Evolutionary conservation across 2,888 invertebrate genomes (phyloP).

Genomic region (Drosophila peninsularis): DNA sequence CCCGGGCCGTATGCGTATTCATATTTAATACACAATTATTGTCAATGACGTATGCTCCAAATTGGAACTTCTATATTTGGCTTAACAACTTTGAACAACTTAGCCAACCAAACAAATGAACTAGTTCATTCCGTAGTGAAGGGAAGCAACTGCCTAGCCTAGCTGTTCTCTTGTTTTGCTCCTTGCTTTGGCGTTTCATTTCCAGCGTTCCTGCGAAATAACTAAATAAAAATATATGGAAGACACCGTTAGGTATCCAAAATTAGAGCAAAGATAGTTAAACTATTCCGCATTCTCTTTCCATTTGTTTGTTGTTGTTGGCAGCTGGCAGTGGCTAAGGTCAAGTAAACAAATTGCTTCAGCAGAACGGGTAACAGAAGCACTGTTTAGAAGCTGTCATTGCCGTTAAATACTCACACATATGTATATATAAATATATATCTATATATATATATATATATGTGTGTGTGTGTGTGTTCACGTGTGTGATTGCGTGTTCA

Average conservation of each 20-base stretch:
- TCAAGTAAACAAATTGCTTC: conserved; percentile 57
- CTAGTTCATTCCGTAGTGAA: not conserved
- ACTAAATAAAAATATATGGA: not conserved
- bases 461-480: not conserved
- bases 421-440: not conserved
- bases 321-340: conserved; percentile 55
- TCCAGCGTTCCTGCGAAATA: not conserved
- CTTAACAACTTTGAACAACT: not conserved
- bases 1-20: conserved; percentile 15
- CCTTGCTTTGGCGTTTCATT: not conserved
- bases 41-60: not conserved
- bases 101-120: no score
- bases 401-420: conserved; percentile 1
- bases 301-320: conserved; percentile 20
- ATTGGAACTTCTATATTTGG: not conserved
- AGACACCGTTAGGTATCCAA: not conserved
- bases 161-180: not conserved
- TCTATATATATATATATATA: not conserved
- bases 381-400: not conserved
- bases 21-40: not conserved
- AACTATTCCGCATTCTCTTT: conserved; percentile 14
- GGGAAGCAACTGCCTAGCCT: not conserved
- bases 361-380: not conserved
- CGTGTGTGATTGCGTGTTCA: conserved; percentile 41
- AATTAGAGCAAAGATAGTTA: conserved; percentile 5